Conservation (phyloP, 2,113 vertebrate species). For the Macrotis lagotis region DNA sequence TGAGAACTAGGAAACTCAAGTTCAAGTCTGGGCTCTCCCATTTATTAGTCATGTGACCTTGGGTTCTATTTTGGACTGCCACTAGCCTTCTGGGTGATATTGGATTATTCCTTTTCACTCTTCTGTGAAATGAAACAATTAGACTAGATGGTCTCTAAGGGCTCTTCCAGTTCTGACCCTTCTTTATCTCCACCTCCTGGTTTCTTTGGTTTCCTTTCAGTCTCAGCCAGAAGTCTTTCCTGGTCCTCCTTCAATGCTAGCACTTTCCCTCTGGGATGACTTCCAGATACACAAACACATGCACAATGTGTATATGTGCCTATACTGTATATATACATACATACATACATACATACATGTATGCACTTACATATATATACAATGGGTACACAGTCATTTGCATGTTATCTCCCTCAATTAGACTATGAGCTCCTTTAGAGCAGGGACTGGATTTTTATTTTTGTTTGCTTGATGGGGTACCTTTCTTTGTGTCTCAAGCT, state of each 20-base stretch:
- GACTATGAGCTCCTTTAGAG: too few relatives aligned
- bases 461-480: too few relatives aligned
- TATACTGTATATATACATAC: too few relatives aligned
- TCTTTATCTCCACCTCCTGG: background rate
- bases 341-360: too few relatives aligned
- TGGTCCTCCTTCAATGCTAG: background rate
- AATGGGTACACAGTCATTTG: too few relatives aligned
- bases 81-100: background rate
- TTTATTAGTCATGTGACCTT: background rate
- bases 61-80: background rate
- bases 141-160: background rate
- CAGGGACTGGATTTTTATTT: too few relatives aligned
- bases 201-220: background rate
- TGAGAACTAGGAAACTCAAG: background rate
- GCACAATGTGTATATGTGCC: too few relatives aligned
- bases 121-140: background rate
- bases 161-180: background rate
- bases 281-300: background rate
- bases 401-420: too few relatives aligned
- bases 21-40: background rate
- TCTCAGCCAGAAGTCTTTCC: background rate
- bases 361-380: too few relatives aligned
- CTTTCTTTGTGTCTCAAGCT: too few relatives aligned
- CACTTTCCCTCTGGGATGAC: background rate
- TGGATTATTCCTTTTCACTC: background rate